Evolutionary conservation across 2,113 vertebrate species (phyloP).

Genomic region (Shinisaurus crocodilurus): DNA sequence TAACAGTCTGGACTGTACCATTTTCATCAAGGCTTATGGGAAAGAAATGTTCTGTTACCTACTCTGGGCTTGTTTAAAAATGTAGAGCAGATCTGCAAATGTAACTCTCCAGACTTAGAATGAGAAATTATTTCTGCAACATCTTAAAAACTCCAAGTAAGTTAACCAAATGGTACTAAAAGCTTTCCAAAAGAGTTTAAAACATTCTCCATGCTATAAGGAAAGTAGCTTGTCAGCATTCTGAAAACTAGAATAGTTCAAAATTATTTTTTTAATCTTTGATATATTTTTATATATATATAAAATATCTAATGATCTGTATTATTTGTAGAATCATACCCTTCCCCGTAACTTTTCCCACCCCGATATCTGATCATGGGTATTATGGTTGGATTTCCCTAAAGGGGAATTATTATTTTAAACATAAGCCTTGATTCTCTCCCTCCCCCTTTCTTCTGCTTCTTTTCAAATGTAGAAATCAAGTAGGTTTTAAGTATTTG

Average conservation of each 20-base stretch:
- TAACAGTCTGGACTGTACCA: conserved; percentile 81
- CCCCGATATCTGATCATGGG: conserved; percentile 46
- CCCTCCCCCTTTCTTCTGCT: conserved; percentile 45
- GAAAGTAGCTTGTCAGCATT: conserved; percentile 60
- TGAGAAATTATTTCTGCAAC: conserved; percentile 66
- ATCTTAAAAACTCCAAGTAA: conserved; percentile 65
- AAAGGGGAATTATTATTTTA: background rate
- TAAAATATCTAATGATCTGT: conserved; percentile 69
- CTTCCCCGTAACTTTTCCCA: conserved; percentile 7
- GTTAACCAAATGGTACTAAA: conserved; percentile 72
- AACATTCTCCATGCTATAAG: conserved; percentile 59
- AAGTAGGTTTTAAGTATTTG: conserved; percentile 60
- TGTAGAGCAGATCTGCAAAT: conserved; percentile 55
- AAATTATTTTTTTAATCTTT: conserved; percentile 66
- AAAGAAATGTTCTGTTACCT: conserved; percentile 66
- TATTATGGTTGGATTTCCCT: conserved; percentile 42
- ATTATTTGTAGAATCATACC: conserved; percentile 54
- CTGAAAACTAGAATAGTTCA: conserved; percentile 71
- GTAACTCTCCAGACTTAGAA: conserved; percentile 70
- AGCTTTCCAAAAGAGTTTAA: conserved; percentile 64
- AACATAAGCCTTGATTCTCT: conserved; percentile 66
- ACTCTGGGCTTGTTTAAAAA: conserved; percentile 62
- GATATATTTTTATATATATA: conserved; percentile 51
- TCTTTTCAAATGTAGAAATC: conserved; percentile 67
- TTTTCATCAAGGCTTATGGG: conserved; percentile 77